Percentiles rank a stretch among this genome's conserved stretches.
These are phyloP conservation scores for Oryzias javanicus DNA, from an alignment of 2,113 vertebrate genomes.

Conservation along the genomic window DNA sequence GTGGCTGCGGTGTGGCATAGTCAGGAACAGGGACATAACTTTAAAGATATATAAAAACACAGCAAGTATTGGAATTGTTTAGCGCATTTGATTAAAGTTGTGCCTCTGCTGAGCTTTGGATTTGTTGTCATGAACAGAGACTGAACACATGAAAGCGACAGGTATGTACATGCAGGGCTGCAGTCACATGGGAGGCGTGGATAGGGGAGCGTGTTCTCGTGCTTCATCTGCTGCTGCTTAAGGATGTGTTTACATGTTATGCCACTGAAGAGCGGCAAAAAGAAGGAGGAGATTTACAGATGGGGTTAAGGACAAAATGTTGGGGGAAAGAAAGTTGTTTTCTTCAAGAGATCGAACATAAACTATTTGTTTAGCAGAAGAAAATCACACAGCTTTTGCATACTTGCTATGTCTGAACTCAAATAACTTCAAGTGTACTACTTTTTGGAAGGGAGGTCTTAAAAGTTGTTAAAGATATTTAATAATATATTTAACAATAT, in stretches of 20 bases:
- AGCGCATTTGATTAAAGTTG: no score
- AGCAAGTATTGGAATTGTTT: no score
- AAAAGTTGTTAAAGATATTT: no score
- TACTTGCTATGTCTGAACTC: no score
- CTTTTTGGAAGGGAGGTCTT: no score
- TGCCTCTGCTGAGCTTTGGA: neutral
- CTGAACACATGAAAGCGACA: neutral
- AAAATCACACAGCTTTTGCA: neutral
- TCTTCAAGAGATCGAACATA: neutral
- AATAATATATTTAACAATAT: no score
- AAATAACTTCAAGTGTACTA: no score
- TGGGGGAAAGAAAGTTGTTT: neutral
- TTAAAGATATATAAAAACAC: no score
- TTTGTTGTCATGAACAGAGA: neutral
- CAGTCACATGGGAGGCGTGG: neutral
- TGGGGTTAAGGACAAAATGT: neutral
- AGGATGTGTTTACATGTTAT: slow-evolving; percentile 16
- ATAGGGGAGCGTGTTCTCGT: slow-evolving; percentile 1
- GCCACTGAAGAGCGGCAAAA: neutral
- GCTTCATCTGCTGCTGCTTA: neutral
- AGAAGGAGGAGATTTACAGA: neutral
- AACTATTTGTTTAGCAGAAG: neutral
- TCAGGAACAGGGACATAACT: no score
- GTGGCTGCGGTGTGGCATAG: neutral
- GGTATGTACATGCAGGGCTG: neutral